These are phyloP conservation scores for Phyllopteryx taeniolatus DNA, from an alignment of 2,113 vertebrate genomes.

Conservation along the genomic window DNA sequence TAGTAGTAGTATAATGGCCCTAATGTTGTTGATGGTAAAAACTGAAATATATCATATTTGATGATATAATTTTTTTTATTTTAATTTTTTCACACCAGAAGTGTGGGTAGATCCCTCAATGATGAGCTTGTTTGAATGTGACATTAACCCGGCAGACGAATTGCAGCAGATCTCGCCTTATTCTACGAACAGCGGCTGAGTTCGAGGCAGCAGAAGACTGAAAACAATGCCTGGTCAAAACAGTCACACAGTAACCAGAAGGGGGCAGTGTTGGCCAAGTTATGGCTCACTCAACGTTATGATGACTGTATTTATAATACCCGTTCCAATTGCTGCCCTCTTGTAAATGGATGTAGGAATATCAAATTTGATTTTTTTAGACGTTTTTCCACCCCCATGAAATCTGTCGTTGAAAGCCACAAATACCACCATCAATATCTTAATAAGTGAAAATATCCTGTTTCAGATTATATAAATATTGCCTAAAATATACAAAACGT, in stretches of 20 bases:
- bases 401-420: not conserved
- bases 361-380: not conserved
- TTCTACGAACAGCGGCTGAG: not conserved
- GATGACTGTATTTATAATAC: not conserved
- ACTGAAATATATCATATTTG: too few species aligned
- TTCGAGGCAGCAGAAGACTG: not conserved
- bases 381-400: not conserved
- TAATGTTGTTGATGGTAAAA: too few species aligned
- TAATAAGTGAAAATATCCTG: not conserved
- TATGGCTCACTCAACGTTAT: not conserved
- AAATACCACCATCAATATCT: not conserved
- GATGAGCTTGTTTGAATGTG: not conserved
- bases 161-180: not conserved
- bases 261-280: slow-evolving; percentile 64
- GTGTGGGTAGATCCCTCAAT: not conserved
- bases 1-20: too few species aligned
- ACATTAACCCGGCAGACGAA: not conserved
- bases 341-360: not conserved
- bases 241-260: slow-evolving; percentile 28
- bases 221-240: not conserved
- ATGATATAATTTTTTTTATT: too few species aligned
- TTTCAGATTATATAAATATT: not conserved
- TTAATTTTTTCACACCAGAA: too few species aligned
- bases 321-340: not conserved
- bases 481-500: not conserved